A percentile compares a stretch with the other conserved stretches of the same genome.
Conservation (phyloP, 2,888 invertebrate species). For the Nomada fucata region DNA sequence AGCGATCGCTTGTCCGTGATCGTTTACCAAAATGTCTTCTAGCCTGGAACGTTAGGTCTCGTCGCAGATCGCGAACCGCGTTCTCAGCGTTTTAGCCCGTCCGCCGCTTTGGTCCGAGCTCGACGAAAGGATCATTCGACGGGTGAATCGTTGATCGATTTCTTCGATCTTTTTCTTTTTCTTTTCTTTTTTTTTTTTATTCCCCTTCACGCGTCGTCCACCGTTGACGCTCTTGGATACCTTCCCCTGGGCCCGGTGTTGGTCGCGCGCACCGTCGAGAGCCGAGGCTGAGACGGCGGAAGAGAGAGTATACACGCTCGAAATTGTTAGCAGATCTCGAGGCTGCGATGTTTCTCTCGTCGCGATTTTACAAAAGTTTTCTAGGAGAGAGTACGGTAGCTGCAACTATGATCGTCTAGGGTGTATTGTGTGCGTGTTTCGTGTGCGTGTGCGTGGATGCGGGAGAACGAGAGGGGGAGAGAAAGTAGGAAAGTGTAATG, state of each 20-base stretch:
- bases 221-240: background rate
- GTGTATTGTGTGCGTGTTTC: background rate
- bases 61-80: constrained; percentile 10
- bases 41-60: constrained; percentile 16
- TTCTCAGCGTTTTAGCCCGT: background rate
- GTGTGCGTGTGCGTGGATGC: background rate
- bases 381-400: background rate
- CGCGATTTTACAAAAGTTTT: constrained; percentile 2
- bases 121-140: background rate
- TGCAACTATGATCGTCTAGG: constrained; percentile 1
- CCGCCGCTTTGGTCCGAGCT: background rate
- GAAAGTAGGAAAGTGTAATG: background rate
- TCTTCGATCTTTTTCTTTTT: background rate
- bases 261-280: no score
- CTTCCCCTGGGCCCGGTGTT: no score
- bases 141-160: constrained; percentile 14
- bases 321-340: background rate
- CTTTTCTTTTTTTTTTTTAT: background rate
- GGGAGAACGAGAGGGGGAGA: constrained; percentile 7
- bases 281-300: background rate
- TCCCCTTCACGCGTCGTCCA: background rate
- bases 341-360: background rate
- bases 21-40: constrained; percentile 12
- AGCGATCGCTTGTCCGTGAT: background rate
- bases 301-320: background rate